A percentile compares a stretch with the other conserved stretches of the same genome.
Evolutionary conservation across 2,113 vertebrate genomes (phyloP).

Genomic region (Lepus europaeus): DNA sequence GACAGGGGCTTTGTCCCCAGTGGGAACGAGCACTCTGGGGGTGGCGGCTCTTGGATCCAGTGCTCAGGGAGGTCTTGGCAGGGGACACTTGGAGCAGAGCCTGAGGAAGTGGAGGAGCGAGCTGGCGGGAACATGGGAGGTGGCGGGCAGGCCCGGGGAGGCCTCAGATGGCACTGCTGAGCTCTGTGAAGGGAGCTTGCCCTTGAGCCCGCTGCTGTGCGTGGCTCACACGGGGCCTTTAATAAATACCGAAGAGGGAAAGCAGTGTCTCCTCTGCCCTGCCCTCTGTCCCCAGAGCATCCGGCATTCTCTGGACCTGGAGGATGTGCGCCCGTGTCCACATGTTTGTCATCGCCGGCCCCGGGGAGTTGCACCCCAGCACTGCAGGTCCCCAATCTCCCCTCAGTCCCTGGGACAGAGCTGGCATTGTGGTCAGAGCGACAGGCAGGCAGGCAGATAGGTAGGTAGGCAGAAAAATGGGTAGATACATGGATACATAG

Average conservation of each 20-base stretch:
- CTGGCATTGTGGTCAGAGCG: neutral
- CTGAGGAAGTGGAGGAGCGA: neutral
- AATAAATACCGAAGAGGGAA: neutral
- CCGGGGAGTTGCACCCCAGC: neutral
- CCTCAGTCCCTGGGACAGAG: neutral
- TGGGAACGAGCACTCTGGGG: neutral
- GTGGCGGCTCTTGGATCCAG: accelerated
- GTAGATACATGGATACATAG: neutral
- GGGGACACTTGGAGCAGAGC: neutral
- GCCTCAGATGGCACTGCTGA: neutral
- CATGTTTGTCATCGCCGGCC: neutral
- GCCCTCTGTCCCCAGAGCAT: neutral
- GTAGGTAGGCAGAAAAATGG: neutral
- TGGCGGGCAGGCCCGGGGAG: neutral
- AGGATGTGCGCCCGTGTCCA: accelerated
- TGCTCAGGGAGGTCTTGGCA: neutral
- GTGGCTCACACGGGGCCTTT: neutral
- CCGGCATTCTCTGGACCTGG: neutral
- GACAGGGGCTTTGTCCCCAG: too few species aligned
- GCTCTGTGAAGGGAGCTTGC: neutral
- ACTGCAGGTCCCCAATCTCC: neutral
- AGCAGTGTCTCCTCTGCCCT: too few species aligned
- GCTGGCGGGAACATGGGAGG: neutral
- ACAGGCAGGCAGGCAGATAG: neutral
- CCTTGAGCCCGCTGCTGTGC: neutral